Base-by-base conservation (phyloP, 2,797 vertebrate species). In the Crypturellus tataupa region DNA sequence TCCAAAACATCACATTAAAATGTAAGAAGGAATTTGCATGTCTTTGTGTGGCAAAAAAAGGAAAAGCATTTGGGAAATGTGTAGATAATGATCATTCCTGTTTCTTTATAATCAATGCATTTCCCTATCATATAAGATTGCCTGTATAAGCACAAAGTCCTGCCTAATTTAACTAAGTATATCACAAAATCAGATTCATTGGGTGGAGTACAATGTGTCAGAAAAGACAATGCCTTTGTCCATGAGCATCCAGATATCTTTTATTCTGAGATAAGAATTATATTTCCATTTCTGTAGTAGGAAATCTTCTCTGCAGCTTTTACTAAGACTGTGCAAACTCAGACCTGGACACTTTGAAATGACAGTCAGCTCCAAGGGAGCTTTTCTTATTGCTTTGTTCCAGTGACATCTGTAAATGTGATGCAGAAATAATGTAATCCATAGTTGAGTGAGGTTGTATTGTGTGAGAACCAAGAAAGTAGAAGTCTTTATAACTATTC, bases 381-480 rank as follows among this genome's bases (percentile, higher is more conserved):
- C 46, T n/a, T 76, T 67, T 70, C 47, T 83, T 87, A 76, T 6
- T 90, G 80, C 81, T 89, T 85, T 91, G 37, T 83, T 79, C 49
- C 81, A 75, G 7, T 65, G 76, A 46, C 49, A 87, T 64, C 44
- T 73, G 40, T 72, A 93, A 91, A 69, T 37, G 65, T 63, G 47
- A 83, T 87, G 46, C 76, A 83, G 85, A 89, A 90, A 53, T 80
- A 87, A 68, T 13, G 27, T 37, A 91, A 93, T 83, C 55, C 72
- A n/a, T 8, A 10, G 23, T 90, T 90, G 46, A 6, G 31, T n/a
- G 37, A 77, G 35, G 42, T 83, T 37, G 12, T 82, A 33, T 37
- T 78, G 11, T 42, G n/a, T 68, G 68, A 89, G 33, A 93, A 89
- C 15, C 21, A 69, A 72, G 55, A 72, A 82, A 70, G 6, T 3